Percentiles rank a stretch among this genome's conserved stretches.
These are phyloP conservation scores for Sinella curviseta DNA, from an alignment of 1,140 invertebrate genomes.

Conservation along the genomic window DNA sequence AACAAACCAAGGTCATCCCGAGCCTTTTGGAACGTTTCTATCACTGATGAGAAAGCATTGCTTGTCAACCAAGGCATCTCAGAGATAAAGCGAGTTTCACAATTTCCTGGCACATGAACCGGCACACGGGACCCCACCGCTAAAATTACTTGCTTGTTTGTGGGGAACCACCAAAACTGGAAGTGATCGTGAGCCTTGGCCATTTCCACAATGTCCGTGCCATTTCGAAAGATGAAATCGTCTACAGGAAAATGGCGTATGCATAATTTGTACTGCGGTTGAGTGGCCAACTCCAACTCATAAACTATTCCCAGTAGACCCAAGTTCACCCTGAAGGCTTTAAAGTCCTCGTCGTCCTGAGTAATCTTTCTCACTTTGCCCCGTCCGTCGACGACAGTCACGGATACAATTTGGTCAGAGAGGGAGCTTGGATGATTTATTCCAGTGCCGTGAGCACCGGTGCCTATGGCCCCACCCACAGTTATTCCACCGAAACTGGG, in stretches of 20 bases:
- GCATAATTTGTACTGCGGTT: background rate
- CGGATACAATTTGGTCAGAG: background rate
- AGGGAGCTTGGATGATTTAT: background rate
- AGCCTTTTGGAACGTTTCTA: background rate
- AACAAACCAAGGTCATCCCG: background rate
- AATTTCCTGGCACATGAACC: background rate
- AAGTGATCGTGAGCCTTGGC: background rate
- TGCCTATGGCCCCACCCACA: background rate
- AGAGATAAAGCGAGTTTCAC: background rate
- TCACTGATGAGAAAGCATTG: background rate
- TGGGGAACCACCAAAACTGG: slow-evolving; percentile 5
- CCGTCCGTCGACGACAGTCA: background rate
- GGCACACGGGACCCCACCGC: background rate
- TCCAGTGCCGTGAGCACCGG: background rate
- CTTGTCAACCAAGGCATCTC: background rate
- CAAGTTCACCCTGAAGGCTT: background rate
- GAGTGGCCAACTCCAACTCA: background rate
- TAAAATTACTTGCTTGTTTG: background rate
- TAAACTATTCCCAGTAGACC: background rate
- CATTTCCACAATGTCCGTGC: background rate
- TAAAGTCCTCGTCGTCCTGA: background rate
- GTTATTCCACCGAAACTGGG: background rate
- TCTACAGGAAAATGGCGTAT: background rate
- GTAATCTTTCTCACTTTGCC: background rate
- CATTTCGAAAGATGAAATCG: background rate